Conservation (phyloP, 2,888 invertebrate genomes). For the Acleris literana region DNA sequence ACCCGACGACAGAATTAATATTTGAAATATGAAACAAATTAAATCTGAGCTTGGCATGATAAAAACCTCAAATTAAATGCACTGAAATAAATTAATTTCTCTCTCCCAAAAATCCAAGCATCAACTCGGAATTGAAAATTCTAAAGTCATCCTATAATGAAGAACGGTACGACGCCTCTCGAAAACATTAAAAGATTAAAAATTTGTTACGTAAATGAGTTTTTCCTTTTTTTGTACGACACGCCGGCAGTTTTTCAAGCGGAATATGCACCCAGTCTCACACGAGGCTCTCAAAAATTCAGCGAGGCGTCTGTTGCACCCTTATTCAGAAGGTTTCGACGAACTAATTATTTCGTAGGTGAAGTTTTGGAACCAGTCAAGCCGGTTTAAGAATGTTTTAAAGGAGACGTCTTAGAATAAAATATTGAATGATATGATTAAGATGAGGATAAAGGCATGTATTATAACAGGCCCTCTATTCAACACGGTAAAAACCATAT, state of each 20-base stretch:
- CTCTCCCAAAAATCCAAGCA: conserved; percentile 21
- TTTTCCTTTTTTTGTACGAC: conserved; percentile 63
- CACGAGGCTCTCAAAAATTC: conserved; percentile 75
- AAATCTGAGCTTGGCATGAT: too few relatives aligned
- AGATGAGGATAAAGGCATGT: too few relatives aligned
- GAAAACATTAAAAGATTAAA: conserved; percentile 54
- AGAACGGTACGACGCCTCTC: conserved; percentile 42
- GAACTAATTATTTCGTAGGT: too few relatives aligned
- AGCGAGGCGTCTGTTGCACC: conserved; percentile 55
- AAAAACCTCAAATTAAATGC: not conserved
- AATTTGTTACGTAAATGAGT: conserved; percentile 50
- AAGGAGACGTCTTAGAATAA: too few relatives aligned
- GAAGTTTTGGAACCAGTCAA: too few relatives aligned
- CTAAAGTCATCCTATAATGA: conserved; percentile 26
- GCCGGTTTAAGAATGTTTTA: too few relatives aligned
- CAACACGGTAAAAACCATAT: too few relatives aligned
- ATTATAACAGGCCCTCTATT: too few relatives aligned
- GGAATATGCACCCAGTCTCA: conserved; percentile 66
- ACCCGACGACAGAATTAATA: too few relatives aligned
- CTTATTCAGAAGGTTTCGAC: conserved; percentile 53
- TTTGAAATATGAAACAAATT: too few relatives aligned
- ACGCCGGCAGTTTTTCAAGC: conserved; percentile 65
- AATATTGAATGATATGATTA: too few relatives aligned
- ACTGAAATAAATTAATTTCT: conserved; percentile 16
- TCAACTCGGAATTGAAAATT: conserved; percentile 30